Evolutionary conservation across 2,113 vertebrate species (phyloP).

Genomic region (Saguinus midas): DNA sequence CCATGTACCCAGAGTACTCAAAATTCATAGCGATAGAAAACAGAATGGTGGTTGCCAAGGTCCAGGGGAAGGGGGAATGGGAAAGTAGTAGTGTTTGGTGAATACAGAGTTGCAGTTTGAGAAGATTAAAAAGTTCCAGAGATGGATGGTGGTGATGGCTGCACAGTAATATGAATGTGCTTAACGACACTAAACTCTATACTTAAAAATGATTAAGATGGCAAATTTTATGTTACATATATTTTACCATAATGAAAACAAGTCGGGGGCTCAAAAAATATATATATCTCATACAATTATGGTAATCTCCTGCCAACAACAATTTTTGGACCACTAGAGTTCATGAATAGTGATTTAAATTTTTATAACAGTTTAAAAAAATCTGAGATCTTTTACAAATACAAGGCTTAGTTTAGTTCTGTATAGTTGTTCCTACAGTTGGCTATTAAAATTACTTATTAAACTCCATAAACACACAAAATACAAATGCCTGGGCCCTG

Average conservation of each 20-base stretch:
- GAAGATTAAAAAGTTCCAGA: neutral
- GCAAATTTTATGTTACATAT: neutral
- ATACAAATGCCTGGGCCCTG: slow-evolving; percentile 10
- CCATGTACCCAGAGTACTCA: neutral
- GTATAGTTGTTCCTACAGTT: neutral
- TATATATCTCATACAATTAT: neutral
- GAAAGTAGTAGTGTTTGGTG: neutral
- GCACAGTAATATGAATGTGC: neutral
- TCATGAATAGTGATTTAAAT: neutral
- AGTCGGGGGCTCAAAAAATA: neutral
- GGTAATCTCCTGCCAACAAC: neutral
- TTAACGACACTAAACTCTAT: neutral
- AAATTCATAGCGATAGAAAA: neutral
- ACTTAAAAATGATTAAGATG: neutral
- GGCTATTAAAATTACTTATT: slow-evolving; percentile 38
- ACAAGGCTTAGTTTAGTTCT: neutral
- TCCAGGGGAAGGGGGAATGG: too few relatives aligned
- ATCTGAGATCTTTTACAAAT: slow-evolving; percentile 4
- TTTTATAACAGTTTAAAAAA: slow-evolving; percentile 38
- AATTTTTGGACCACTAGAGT: neutral
- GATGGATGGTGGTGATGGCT: neutral
- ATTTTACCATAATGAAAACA: slow-evolving; percentile 22
- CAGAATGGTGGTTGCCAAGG: neutral
- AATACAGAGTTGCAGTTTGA: neutral
- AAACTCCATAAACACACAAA: slow-evolving; percentile 28